A percentile compares a stretch with the other conserved stretches of the same genome.
phyloP scores from a whole-genome alignment of 1,140 invertebrate genomes.

The Bactericera cockerelli region DNA sequence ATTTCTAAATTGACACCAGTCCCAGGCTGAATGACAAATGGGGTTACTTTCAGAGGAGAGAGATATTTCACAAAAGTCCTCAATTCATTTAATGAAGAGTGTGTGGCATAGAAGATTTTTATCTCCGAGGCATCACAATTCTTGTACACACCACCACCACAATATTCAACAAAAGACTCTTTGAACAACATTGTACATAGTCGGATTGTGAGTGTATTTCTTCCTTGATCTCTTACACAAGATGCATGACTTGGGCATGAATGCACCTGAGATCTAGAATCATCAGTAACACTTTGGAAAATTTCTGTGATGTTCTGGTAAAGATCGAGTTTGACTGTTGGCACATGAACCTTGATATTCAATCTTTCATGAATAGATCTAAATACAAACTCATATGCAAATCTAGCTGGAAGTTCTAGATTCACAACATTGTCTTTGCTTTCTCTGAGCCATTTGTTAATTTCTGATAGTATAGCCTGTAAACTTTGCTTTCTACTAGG shows the following conservation, averaged over 20 bases:
- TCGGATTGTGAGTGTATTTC: constrained; percentile 30
- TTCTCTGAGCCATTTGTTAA: constrained; percentile 36
- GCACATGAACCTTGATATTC: constrained; percentile 38
- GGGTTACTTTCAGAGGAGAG: constrained; percentile 32
- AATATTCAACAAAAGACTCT: constrained; percentile 24
- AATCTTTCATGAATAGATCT: constrained; percentile 35
- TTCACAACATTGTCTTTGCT: constrained; percentile 33
- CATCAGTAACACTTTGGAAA: not conserved
- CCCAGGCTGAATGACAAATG: constrained; percentile 31
- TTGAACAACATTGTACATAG: constrained; percentile 37
- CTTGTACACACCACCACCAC: constrained; percentile 25
- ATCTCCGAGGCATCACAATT: constrained; percentile 22
- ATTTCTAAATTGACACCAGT: constrained; percentile 10
- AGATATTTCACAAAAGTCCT: constrained; percentile 36
- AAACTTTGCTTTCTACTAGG: constrained; percentile 40
- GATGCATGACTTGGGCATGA: not conserved
- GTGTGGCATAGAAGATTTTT: constrained; percentile 44
- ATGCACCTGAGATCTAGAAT: not conserved
- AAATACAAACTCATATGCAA: constrained; percentile 43
- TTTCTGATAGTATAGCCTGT: constrained; percentile 31
- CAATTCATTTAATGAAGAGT: constrained; percentile 42
- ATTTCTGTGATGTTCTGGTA: constrained; percentile 28
- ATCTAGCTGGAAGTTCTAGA: constrained; percentile 35
- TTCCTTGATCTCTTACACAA: constrained; percentile 16
- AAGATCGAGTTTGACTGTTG: constrained; percentile 23